Base-by-base conservation (phyloP, 2,888 invertebrate genomes). In the Saturnia japonica region DNA sequence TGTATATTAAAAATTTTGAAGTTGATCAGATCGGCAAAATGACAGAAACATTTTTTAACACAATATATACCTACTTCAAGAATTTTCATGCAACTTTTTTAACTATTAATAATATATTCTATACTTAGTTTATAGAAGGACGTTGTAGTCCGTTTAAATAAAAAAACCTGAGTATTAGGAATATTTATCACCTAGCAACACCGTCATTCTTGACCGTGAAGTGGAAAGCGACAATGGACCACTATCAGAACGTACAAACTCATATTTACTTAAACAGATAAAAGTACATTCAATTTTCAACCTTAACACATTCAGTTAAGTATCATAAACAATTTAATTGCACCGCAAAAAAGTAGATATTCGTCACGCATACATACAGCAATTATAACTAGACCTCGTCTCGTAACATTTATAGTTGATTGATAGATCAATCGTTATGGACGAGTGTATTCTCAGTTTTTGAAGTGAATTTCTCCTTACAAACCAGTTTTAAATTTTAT, bases 191-290 rank as follows among this genome's bases (percentile, higher is more conserved):
- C 42, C 81, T 86, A 77, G 87, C 83, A 85, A 89, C 91, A 90
- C 86, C 70, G 66, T 75, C 79, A 88, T 81, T 87, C 91, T 92
- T 93, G 92, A 91, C 93, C 91, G 88, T 92, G 91, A 90, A 91
- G 89, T 90, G 85, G 91, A 89, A 89, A 91, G 87, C 85, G 86
- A 85, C 81, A 80, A 84, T 85, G 81, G 80, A 79, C 85, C 81
- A 83, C 80, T 83, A 82, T 76, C 74, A 73, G 74, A 74, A 73
- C 74, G 76, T 76, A 82, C 76, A 79, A 78, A 74, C 70, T 60
- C 76, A 71, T 6, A 43, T 67, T 72, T 79, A 67, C 78, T 64
- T 43, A 70, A 64, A 68, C 69, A 62, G 67, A 0, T 22, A 43
- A 57, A 25, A 22, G 16, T 3, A 45, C 70, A 75, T 54, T 72